These are phyloP conservation scores for Parascotia fuliginaria DNA, from an alignment of 2,888 invertebrate species.

Conservation along the genomic window DNA sequence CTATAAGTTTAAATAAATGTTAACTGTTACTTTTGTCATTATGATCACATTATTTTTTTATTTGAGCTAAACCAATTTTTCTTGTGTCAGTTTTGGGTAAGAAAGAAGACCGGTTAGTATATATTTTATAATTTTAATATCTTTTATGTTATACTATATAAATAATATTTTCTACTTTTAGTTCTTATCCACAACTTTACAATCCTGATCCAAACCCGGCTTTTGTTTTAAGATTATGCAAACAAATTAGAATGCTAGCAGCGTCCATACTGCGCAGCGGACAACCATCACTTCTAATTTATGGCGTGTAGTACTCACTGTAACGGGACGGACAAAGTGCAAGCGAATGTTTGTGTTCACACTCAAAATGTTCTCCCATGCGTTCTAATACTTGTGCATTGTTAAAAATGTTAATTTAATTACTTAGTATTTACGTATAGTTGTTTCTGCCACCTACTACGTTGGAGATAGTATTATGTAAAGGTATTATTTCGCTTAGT, in stretches of 20 bases:
- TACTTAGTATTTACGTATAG: slow-evolving; percentile 49
- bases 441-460: slow-evolving; percentile 45
- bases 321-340: slow-evolving; percentile 75
- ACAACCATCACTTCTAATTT: slow-evolving; percentile 52
- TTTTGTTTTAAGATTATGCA: slow-evolving; percentile 70
- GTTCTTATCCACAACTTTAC: slow-evolving; percentile 29
- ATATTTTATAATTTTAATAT: too few species aligned
- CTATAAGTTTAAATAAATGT: too few species aligned
- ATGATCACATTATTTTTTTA: too few species aligned
- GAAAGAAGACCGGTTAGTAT: too few species aligned
- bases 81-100: too few species aligned
- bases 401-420: slow-evolving; percentile 65
- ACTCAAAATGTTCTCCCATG: slow-evolving; percentile 38
- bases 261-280: slow-evolving; percentile 43
- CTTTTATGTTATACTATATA: too few species aligned
- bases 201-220: slow-evolving; percentile 42
- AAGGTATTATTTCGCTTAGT: not conserved
- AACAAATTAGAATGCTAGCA: slow-evolving; percentile 63
- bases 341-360: slow-evolving; percentile 57
- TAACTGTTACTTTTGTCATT: too few species aligned
- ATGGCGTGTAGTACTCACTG: slow-evolving; percentile 59
- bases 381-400: slow-evolving; percentile 58
- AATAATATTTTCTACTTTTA: too few species aligned
- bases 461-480: not conserved
- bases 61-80: too few species aligned